Percentiles rank a stretch among this genome's conserved stretches.
Evolutionary conservation across 2,113 vertebrate genomes (phyloP).

Genomic region (Arizona elegans): DNA sequence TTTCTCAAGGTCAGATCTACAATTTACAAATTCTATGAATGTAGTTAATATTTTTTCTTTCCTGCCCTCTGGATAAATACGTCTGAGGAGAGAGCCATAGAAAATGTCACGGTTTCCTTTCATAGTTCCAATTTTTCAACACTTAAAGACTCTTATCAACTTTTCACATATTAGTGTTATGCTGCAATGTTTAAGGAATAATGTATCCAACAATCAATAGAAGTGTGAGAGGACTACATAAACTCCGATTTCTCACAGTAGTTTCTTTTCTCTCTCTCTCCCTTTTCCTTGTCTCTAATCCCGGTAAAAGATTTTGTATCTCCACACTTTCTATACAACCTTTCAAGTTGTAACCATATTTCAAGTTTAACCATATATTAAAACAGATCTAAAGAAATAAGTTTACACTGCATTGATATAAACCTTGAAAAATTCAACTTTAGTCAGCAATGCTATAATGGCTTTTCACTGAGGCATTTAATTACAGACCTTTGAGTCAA

Average conservation of each 20-base stretch:
- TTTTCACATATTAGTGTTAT: neutral
- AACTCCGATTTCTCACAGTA: neutral
- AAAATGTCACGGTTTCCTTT: neutral
- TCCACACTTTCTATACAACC: neutral
- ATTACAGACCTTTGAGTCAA: neutral
- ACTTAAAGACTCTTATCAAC: neutral
- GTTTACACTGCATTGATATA: neutral
- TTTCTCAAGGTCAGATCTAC: neutral
- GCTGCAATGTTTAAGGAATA: neutral
- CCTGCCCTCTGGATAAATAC: neutral
- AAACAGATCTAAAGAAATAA: neutral
- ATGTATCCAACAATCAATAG: neutral
- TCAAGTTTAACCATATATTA: neutral
- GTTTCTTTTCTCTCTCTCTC: neutral
- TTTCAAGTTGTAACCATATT: neutral
- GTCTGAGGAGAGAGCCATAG: neutral
- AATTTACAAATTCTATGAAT: neutral
- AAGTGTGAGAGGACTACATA: neutral
- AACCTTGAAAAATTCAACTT: neutral
- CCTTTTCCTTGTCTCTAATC: neutral
- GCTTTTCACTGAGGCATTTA: neutral
- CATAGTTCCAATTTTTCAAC: neutral
- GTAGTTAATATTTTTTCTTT: neutral
- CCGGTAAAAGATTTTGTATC: neutral
- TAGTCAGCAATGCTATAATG: neutral